Conservation (phyloP, 2,888 invertebrate genomes). For the Athetis lepigone region DNA sequence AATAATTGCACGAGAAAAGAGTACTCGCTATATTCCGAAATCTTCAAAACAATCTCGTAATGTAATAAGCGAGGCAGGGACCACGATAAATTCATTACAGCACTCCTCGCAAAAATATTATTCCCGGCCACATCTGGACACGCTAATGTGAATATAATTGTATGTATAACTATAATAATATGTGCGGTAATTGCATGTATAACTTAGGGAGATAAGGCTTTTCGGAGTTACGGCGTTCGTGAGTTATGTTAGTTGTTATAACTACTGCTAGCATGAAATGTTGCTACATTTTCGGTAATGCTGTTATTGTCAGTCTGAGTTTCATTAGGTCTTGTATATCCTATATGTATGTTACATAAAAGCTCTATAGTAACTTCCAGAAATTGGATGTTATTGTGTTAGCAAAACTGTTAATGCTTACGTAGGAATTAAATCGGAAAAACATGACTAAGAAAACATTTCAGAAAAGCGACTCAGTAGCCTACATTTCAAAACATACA, state of each 20-base stretch:
- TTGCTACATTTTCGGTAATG: constrained; percentile 45
- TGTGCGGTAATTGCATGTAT: constrained; percentile 58
- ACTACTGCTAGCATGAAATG: constrained; percentile 51
- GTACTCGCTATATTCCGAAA: constrained; percentile 33
- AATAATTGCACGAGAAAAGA: constrained; percentile 31
- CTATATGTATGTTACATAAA: constrained; percentile 20
- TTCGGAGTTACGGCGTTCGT: constrained; percentile 34
- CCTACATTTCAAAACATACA: constrained; percentile 11
- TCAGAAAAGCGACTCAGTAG: constrained; percentile 1
- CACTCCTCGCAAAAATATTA: constrained; percentile 76
- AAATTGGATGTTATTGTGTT: constrained; percentile 13
- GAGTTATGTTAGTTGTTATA: constrained; percentile 53
- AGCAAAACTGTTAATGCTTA: background rate
- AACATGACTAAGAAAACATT: background rate
- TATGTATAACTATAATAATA: constrained; percentile 58
- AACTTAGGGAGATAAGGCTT: constrained; percentile 46
- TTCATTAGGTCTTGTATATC: constrained; percentile 50
- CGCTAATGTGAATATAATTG: constrained; percentile 63
- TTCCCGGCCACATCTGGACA: constrained; percentile 72
- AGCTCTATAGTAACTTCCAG: constrained; percentile 27
- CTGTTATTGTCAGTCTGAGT: constrained; percentile 52
- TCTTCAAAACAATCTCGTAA: constrained; percentile 58
- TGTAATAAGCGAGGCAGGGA: constrained; percentile 53
- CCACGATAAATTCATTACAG: constrained; percentile 78
- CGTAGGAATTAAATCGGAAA: background rate